Conservation (phyloP, 1,140 invertebrate species). For the Aleiodes sp. region DNA sequence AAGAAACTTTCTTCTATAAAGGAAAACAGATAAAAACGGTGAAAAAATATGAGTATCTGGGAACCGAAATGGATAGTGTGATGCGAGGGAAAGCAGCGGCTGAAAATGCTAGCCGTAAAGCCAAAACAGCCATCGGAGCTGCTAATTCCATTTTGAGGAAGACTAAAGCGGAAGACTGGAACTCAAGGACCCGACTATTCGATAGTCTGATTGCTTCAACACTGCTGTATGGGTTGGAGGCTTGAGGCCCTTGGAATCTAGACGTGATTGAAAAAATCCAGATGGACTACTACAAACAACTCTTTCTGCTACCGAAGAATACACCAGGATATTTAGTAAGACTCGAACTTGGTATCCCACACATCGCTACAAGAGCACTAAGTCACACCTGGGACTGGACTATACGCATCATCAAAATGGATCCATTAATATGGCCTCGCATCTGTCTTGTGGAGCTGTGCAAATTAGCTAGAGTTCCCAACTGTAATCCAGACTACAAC, state of each 20-base stretch:
- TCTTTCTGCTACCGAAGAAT: conserved; percentile 10
- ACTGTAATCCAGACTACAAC: background rate
- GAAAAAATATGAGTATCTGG: background rate
- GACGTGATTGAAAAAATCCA: conserved; percentile 1
- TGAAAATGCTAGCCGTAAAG: background rate
- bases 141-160: background rate
- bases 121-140: conserved; percentile 6
- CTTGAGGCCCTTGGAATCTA: background rate
- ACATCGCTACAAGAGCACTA: background rate
- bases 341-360: conserved; percentile 4
- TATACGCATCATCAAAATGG: background rate
- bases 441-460: background rate
- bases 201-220: background rate
- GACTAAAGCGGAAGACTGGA: background rate
- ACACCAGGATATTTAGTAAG: conserved; percentile 8
- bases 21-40: background rate
- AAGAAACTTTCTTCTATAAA: background rate
- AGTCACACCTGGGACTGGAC: background rate
- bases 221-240: background rate
- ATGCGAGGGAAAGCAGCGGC: background rate
- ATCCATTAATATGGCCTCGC: background rate
- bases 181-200: background rate
- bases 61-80: background rate
- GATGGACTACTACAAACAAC: conserved; percentile 11
- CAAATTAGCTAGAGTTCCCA: background rate